Evolutionary conservation across 1,140 invertebrate species (phyloP), one percentile per base, ranked within the genome.

Genomic region (Steinernema feltiae): DNA sequence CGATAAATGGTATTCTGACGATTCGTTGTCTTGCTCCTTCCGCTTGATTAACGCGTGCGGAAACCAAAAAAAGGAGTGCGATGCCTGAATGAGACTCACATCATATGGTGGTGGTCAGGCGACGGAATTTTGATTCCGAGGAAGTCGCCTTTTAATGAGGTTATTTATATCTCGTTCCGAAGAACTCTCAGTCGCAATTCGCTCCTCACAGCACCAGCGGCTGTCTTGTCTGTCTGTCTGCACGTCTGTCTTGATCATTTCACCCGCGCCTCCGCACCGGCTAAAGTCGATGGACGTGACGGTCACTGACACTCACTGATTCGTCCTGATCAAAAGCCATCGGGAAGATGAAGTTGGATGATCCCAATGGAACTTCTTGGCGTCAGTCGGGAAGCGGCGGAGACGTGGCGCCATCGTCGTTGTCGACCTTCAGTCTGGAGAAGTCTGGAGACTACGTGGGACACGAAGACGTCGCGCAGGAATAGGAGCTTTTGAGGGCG

Each of bases 401-500:
- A 63, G 24, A 63, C 53, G 15, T 21, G 53, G 24, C 7, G 53
- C 2, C 53, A 63, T 63, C 53, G 53, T 63, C 7, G 7, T 63
- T 7, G 53, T 63, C 53, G 53, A 63, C 53, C 24, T 63, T 7
- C 15, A 63, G 24, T n/a, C 7, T 63, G 53, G 53, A 7, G 15
- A 63, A 63, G 53, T 63, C 7, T 27, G 53, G 53, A 63, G 24
- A 63, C 93, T 63, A 63, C 53, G 53, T 27, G 72, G 92, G 92
- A 2, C 93, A 93, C 0, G 93, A 94, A 87, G 93, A 94, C 88
- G 92, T 92, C 79, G 90, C 90, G 48, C 87, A 82, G 35, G 87
- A 89, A 35, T 69, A 84, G 31, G 87, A 89, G 70, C 88, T 92
- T 32, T 86, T 94, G 41, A 74, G 87, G 18, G 71, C 87, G 72